A percentile compares a stretch with the other conserved stretches of the same genome.
phyloP scores from a whole-genome alignment of 2,888 invertebrate genomes.

The Apomyelois bistriatella region DNA sequence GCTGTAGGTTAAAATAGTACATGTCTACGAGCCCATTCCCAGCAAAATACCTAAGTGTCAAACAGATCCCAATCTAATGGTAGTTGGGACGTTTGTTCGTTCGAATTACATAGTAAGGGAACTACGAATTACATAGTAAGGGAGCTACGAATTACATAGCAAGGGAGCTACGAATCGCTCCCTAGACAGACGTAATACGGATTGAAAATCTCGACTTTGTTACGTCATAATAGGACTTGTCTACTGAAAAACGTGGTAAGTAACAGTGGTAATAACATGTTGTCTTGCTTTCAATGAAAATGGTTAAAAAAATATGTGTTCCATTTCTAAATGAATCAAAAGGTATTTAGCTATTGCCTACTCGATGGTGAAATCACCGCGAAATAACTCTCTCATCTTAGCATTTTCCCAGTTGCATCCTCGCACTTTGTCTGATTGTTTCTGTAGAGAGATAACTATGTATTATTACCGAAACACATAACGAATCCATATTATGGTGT shows the following conservation, averaged over 20 bases:
- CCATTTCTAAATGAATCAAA: too few relatives aligned
- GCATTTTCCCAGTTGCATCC: too few relatives aligned
- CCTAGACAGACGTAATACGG: constrained; percentile 13
- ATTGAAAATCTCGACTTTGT: constrained; percentile 15
- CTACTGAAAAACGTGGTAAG: not conserved
- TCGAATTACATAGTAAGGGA: constrained; percentile 12
- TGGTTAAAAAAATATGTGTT: too few relatives aligned
- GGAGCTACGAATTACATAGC: constrained; percentile 11
- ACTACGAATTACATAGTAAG: constrained; percentile 3
- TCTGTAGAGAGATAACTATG: too few relatives aligned
- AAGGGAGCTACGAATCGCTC: constrained; percentile 4
- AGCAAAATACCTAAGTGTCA: not conserved
- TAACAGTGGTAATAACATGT: not conserved
- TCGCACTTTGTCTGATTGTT: too few relatives aligned
- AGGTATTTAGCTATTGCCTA: too few relatives aligned
- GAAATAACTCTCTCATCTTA: too few relatives aligned
- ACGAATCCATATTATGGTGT: too few relatives aligned
- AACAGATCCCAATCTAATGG: not conserved
- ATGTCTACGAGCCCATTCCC: not conserved
- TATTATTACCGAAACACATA: too few relatives aligned
- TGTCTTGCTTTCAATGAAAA: too few relatives aligned
- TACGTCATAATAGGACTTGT: not conserved
- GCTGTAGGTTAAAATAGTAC: not conserved
- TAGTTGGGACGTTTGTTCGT: constrained; percentile 9
- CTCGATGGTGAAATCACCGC: too few relatives aligned